Percentiles rank a stretch among this genome's conserved stretches.
Evolutionary conservation across 2,797 vertebrate genomes (phyloP).

Genomic region (Clarias fuscus): DNA sequence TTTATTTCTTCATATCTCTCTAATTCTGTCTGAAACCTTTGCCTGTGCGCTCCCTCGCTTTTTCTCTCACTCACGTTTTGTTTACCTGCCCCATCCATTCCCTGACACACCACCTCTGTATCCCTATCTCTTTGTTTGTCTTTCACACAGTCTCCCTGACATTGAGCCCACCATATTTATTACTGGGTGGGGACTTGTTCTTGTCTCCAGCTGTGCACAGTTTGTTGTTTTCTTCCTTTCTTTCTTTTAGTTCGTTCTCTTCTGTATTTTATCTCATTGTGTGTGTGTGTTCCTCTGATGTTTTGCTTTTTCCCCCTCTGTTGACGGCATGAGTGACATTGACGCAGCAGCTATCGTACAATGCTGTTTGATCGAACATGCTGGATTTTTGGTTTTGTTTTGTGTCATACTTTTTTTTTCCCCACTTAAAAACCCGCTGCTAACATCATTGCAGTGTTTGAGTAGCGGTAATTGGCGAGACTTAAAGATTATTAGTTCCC

Average conservation of each 20-base stretch:
- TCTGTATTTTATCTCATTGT: background rate
- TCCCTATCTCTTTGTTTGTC: background rate
- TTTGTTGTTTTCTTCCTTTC: background rate
- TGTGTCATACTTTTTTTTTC: background rate
- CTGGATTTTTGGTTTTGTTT: background rate
- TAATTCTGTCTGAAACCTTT: constrained; percentile 6
- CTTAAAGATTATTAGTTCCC: constrained; percentile 50
- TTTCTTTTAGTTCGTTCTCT: background rate
- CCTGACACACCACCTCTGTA: background rate
- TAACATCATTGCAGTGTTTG: constrained; percentile 20
- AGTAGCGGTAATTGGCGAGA: constrained; percentile 25
- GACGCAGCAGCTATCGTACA: background rate
- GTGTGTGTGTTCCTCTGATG: too few relatives aligned
- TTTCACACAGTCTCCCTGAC: background rate
- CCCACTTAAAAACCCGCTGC: constrained; percentile 12
- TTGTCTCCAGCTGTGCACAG: constrained; percentile 17
- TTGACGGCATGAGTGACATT: background rate
- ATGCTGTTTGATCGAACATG: background rate
- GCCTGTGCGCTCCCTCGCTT: background rate
- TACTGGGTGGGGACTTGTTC: background rate
- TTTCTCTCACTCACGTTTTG: background rate
- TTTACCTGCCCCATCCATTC: constrained; percentile 9
- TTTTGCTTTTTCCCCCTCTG: background rate
- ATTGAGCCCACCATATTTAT: background rate
- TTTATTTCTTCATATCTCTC: background rate